These are phyloP conservation scores for Ophion costatus DNA, from an alignment of 2,888 invertebrate species.

Conservation along the genomic window DNA sequence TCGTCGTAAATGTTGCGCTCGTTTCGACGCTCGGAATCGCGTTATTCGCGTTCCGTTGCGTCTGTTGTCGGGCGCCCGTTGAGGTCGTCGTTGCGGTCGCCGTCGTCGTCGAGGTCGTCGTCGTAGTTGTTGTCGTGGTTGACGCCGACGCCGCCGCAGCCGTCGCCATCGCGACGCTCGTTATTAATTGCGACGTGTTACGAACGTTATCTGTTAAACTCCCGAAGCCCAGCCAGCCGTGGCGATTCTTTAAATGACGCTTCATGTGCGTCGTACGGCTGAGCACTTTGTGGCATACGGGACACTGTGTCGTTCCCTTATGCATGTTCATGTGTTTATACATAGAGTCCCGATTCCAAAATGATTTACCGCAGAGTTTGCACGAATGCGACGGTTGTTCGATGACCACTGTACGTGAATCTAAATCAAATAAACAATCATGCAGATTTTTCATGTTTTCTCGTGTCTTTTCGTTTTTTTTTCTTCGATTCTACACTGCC, in stretches of 20 bases:
- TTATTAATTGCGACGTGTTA: slow-evolving; percentile 64
- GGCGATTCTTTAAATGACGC: slow-evolving; percentile 82
- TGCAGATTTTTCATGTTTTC: slow-evolving; percentile 56
- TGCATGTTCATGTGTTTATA: slow-evolving; percentile 85
- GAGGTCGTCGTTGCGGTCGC: slow-evolving; percentile 64
- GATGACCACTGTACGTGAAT: slow-evolving; percentile 83
- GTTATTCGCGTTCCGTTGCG: slow-evolving; percentile 60
- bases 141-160: slow-evolving; percentile 58
- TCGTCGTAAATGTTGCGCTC: slow-evolving; percentile 80
- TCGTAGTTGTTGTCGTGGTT: neutral
- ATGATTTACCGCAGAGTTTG: slow-evolving; percentile 84
- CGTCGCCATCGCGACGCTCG: slow-evolving; percentile 48
- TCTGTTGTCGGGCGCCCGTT: slow-evolving; percentile 58
- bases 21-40: slow-evolving; percentile 71
- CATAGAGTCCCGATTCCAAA: slow-evolving; percentile 84
- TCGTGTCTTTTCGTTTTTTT: slow-evolving; percentile 27
- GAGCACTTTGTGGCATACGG: slow-evolving; percentile 84
- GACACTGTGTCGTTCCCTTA: slow-evolving; percentile 84
- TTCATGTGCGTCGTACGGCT: slow-evolving; percentile 84
- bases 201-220: slow-evolving; percentile 69
- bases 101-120: slow-evolving; percentile 26
- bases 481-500: slow-evolving; percentile 13
- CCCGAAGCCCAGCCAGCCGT: slow-evolving; percentile 81
- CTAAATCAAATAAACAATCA: slow-evolving; percentile 81
- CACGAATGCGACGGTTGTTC: slow-evolving; percentile 83